Evolutionary conservation across 1,140 invertebrate species (phyloP), one percentile per base, ranked within the genome.

Genomic region (Drosophila lowei): DNA sequence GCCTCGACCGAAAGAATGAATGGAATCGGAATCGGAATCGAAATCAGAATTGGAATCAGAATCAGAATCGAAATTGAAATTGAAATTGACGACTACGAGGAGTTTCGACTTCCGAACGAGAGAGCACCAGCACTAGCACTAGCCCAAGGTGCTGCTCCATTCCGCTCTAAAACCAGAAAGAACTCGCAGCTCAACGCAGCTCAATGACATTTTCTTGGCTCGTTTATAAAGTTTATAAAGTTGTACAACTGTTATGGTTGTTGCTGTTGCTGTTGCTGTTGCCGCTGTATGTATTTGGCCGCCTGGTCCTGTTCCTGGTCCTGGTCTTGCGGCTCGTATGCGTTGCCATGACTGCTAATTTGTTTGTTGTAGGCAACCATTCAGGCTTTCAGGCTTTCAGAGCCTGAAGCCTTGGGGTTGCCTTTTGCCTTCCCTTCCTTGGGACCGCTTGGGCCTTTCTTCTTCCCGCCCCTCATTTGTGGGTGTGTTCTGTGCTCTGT

Each of bases 261-360:
- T 53, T 61, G 67, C n/a, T 65, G 61, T 62, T 46, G 34, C n/a
- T 68, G 62, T 72, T 56, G 60, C 56, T 54, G 49, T 63, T 55
- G 59, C 42, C 62, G 61, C 62, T 23, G 23, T 23, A 23, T 23
- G 23, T 25, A 25, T 25, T 25, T 25, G 23, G 23, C 0, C 18
- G 18, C 5, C 3, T 25, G 23, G 23, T 25, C 23, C 4, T 25
- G 23, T 25, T 25, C 4, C 23, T 5, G 21, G 23, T 23, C 5
- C 3, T 47, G 72, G 62, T 75, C 49, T 74, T 76, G 63, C 62
- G 59, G 58, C 57, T 72, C 54, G 65, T 63, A 48, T 61, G 60
- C 55, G 81, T 86, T 86, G 78, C 83, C 74, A 88, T 86, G 83
- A 88, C 78, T 74, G 74, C 83, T 83, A 86, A 88, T 86, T 86